A percentile compares a stretch with the other conserved stretches of the same genome.
phyloP scores from a whole-genome alignment of 2,888 invertebrate species.

The Rhyacophila evoluta region DNA sequence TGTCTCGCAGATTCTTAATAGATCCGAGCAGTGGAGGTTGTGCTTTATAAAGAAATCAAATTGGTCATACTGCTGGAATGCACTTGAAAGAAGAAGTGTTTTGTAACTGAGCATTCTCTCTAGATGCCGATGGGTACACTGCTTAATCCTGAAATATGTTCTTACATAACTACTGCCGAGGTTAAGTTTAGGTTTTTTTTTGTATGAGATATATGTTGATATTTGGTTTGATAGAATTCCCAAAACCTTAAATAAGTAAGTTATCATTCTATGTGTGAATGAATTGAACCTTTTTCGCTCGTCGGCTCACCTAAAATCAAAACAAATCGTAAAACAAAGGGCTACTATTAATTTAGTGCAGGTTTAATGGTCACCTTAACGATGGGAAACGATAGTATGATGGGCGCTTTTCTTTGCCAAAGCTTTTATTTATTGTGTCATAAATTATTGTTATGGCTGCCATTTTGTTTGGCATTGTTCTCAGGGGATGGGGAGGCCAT shows the following conservation, averaged over 20 bases:
- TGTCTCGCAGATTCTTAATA: too few relatives aligned
- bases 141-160: too few relatives aligned
- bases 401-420: conserved; percentile 10
- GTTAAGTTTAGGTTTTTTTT: too few relatives aligned
- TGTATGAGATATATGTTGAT: too few relatives aligned
- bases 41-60: too few relatives aligned
- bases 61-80: too few relatives aligned
- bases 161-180: too few relatives aligned
- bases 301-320: background rate
- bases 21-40: too few relatives aligned
- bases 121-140: too few relatives aligned
- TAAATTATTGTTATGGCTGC: conserved; percentile 21
- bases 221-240: background rate
- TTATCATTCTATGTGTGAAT: background rate
- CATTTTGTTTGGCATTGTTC: conserved; percentile 22
- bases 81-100: too few relatives aligned
- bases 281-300: background rate
- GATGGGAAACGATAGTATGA: conserved; percentile 19
- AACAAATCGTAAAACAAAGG: conserved; percentile 4
- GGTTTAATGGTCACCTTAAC: conserved; percentile 17
- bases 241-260: background rate
- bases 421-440: conserved; percentile 19
- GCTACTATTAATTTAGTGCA: conserved; percentile 4
- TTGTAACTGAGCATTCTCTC: too few relatives aligned
- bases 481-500: conserved; percentile 9